phyloP scores from a whole-genome alignment of 2,888 invertebrate species.

The Cantharis nigra region DNA sequence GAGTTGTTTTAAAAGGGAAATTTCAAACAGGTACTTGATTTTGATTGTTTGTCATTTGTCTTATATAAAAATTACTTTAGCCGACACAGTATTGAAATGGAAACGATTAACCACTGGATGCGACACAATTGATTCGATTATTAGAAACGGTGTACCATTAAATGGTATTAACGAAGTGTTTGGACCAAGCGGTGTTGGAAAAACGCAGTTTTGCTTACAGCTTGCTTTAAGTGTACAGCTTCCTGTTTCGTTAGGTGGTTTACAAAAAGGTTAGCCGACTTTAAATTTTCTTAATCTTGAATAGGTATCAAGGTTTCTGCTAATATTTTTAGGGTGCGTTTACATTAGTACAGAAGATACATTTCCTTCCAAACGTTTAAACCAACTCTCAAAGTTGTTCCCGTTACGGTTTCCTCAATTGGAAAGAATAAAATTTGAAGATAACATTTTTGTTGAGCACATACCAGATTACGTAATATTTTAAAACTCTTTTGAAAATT shows the following conservation, averaged over 20 bases:
- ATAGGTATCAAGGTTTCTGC: background rate
- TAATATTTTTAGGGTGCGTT: conserved; percentile 55
- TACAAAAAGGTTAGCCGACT: conserved; percentile 54
- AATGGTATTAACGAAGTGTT: conserved; percentile 76
- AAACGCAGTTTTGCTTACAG: conserved; percentile 81
- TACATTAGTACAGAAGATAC: conserved; percentile 80
- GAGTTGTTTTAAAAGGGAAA: conserved; percentile 36
- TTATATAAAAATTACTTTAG: conserved; percentile 19
- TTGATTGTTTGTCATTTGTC: background rate
- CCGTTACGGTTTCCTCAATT: conserved; percentile 39
- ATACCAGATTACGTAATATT: conserved; percentile 61
- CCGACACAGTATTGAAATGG: conserved; percentile 39
- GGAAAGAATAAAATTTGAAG: conserved; percentile 54
- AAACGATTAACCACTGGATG: conserved; percentile 61
- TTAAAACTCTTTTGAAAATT: conserved; percentile 35
- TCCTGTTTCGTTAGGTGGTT: conserved; percentile 59
- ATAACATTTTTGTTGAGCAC: conserved; percentile 70
- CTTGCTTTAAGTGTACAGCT: conserved; percentile 69
- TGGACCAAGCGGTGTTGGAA: conserved; percentile 82
- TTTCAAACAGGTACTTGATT: conserved; percentile 29
- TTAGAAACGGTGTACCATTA: conserved; percentile 70
- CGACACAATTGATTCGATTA: conserved; percentile 60
- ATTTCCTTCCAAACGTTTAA: conserved; percentile 72
- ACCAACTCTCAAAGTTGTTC: conserved; percentile 58
- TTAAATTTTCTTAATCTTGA: conserved; percentile 3